Base-by-base conservation (phyloP, 2,888 invertebrate species). In the Dolichomitus sp. region DNA sequence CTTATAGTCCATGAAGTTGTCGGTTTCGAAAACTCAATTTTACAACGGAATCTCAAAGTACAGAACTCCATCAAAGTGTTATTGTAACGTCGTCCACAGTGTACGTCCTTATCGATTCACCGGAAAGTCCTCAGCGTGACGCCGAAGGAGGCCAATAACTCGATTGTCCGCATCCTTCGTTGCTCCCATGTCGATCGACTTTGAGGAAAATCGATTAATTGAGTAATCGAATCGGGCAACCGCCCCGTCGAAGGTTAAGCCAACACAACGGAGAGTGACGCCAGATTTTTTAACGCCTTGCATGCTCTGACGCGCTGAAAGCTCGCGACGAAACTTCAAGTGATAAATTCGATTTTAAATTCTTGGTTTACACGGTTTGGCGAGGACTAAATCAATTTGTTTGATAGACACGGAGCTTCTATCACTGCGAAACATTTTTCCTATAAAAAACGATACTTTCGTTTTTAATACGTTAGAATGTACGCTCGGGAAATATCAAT, bases 171-270 rank as follows among this genome's bases (percentile, higher is more conserved):
- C 83, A 80, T 80, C 80, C 76, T 73, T 63, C 76, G 80, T 63
- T 72, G 68, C 61, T 63, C 61, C 73, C 68, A 73, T 65, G 73
- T 9, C 59, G 80, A 76, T 77, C 63, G 73, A 83, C 79, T 77
- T 80, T 73, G 83, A 83, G 61, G 80, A 80, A 83, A 83, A 83
- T 83, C 80, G 80, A 83, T 83, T 83, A 80, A 80, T 77, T 77
- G 68, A 73, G 69, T 83, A 83, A 83, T 83, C 80, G 83, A 80
- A 83, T 83, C 76, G 73, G 69, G 73, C 73, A 76, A 72, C 80
- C 76, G 80, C 66, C 68, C 63, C 65, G 57, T 73, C 76, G 68
- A 72, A 80, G 76, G 76, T 83, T 83, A 63, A 80, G 73, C 66
- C 54, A 76, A 76, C 73, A 63, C 40, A 68, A 80, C 68, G 52